Evolutionary conservation across 1,140 invertebrate species (phyloP).

Genomic region (Tetragonula clypearis): DNA sequence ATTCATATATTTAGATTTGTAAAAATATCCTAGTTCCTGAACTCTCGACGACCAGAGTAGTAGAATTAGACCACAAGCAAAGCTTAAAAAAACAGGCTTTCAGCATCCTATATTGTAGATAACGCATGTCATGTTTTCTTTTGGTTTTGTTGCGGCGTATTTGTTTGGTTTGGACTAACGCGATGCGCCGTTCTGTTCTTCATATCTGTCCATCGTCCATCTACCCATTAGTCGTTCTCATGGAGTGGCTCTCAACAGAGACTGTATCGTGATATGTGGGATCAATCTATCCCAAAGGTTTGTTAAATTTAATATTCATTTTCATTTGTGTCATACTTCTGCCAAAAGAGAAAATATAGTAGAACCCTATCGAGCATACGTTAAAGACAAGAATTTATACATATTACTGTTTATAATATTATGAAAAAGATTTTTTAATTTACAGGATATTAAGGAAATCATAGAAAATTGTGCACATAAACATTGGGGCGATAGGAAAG

Average conservation of each 20-base stretch:
- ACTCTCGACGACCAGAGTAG: neutral
- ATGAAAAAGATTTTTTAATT: slow-evolving; percentile 7
- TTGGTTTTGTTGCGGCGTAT: slow-evolving; percentile 74
- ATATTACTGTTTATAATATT: neutral
- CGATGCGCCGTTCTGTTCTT: slow-evolving; percentile 67
- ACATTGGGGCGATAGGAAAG: slow-evolving; percentile 95
- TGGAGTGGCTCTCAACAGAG: slow-evolving; percentile 91
- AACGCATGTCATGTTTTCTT: slow-evolving; percentile 74
- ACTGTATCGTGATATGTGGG: slow-evolving; percentile 86
- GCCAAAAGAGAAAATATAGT: neutral
- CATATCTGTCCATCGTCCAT: slow-evolving; percentile 69
- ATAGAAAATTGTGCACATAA: slow-evolving; percentile 93
- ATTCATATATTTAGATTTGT: neutral
- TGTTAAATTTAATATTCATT: slow-evolving; percentile 70
- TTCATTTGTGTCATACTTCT: slow-evolving; percentile 29
- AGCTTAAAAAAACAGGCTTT: slow-evolving; percentile 18
- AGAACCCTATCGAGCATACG: neutral
- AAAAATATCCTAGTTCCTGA: neutral
- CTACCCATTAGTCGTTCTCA: slow-evolving; percentile 85
- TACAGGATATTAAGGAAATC: slow-evolving; percentile 93
- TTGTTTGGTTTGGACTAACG: slow-evolving; percentile 78
- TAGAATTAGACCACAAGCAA: neutral
- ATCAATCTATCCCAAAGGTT: slow-evolving; percentile 84
- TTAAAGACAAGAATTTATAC: neutral
- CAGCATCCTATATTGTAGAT: slow-evolving; percentile 60